phyloP scores from a whole-genome alignment of 2,888 invertebrate species.

The Dorcus hopei region DNA sequence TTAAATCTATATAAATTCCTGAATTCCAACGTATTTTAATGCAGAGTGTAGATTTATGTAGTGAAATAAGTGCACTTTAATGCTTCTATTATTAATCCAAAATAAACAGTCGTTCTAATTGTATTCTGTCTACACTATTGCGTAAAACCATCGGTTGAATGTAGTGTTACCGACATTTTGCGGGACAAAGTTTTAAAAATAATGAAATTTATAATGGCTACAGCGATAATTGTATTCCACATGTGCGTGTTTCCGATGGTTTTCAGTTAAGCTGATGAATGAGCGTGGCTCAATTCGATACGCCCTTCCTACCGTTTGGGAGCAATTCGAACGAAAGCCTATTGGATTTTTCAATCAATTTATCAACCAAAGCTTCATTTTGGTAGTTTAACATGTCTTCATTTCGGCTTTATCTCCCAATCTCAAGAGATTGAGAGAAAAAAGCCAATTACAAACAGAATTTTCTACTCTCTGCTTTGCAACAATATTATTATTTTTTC shows the following conservation, averaged over 20 bases:
- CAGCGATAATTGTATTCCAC: neutral
- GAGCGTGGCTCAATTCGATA: neutral
- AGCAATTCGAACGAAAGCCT: slow-evolving; percentile 22
- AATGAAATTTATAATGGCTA: slow-evolving; percentile 1
- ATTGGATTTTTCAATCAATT: slow-evolving; percentile 23
- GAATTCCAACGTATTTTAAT: no score
- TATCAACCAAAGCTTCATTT: slow-evolving; percentile 16
- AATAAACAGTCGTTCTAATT: neutral
- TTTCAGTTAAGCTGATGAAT: neutral
- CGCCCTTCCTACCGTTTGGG: slow-evolving; percentile 1
- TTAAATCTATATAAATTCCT: no score
- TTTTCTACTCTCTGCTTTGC: no score
- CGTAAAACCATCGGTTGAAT: neutral
- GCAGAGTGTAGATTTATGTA: no score
- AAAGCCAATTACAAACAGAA: no score
- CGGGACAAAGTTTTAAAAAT: neutral
- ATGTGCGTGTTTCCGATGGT: slow-evolving; percentile 1
- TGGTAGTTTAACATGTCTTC: slow-evolving; percentile 5
- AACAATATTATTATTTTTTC: no score
- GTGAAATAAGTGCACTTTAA: no score
- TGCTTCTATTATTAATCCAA: neutral
- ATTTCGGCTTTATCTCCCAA: no score
- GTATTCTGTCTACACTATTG: neutral
- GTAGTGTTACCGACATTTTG: neutral
- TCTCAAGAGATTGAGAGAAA: no score